Evolutionary conservation across 2,888 invertebrate genomes (phyloP), one percentile per base, ranked within the genome.

Genomic region (Caenorhabditis macrosperma): DNA sequence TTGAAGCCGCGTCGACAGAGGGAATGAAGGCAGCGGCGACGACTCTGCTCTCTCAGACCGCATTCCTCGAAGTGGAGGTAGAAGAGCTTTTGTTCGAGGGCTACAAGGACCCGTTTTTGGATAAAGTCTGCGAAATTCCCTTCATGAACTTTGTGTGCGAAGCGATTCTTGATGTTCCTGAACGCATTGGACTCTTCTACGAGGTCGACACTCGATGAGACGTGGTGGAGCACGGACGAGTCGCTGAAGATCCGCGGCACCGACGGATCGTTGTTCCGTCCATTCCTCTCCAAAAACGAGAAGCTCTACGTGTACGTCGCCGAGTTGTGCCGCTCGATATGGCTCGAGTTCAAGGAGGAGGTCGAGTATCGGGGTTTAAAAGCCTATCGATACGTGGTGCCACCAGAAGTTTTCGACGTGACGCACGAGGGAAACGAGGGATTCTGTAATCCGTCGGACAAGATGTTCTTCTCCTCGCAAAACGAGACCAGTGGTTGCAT

Each of bases 211-310:
- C 44, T 83, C 2, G 82, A 82, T 52, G 81, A 72, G 20, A 57
- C 60, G 6, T 85, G 84, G 82, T 85, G 85, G 85, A 60, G 63
- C 20, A 72, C 69, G 0, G 78, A 82, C 2, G 82, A 88, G 54
- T 96, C 96, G 89, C 95, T 95, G 89, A 92, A 93, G 66, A 94
- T 93, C 87, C 91, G 93, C 7, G 96, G 96, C 0, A 95, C 95
- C 0, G 96, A 96, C 89, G 94, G 95, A 0, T 95, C 95, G 0
- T 94, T 96, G 17, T 96, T 96, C 91, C 94, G 95, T 0, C 95
- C 96, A 0, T 94, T 94, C 86, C 93, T 93, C 0, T 92, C 93
- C 71, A 93, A 93, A 20, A 93, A 94, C 57, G 93, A 94, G 2
- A 93, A 94, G 1, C 66, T 91, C 6, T 89, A 87, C 54, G 88